These are phyloP conservation scores for Lepidurus packardi DNA, from an alignment of 1,140 invertebrate genomes.

Conservation along the genomic window DNA sequence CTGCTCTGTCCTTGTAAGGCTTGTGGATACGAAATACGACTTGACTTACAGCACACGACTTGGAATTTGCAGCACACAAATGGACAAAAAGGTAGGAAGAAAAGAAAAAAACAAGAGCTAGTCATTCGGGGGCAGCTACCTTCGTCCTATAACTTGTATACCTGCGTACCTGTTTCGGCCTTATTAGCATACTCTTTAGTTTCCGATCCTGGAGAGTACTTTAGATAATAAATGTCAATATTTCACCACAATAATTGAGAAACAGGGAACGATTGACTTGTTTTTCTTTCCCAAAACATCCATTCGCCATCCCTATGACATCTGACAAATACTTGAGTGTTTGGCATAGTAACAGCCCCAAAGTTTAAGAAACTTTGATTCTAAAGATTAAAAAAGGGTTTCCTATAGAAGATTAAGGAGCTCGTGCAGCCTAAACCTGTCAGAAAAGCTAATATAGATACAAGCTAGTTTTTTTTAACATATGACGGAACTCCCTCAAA, in stretches of 20 bases:
- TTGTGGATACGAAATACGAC: constrained; percentile 14
- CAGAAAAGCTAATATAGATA: constrained; percentile 6
- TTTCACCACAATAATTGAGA: neutral
- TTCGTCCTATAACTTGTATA: constrained; percentile 15
- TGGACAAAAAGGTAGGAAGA: neutral
- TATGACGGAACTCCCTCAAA: neutral
- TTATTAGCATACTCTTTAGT: constrained; percentile 11
- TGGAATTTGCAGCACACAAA: constrained; percentile 10
- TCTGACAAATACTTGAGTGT: too few relatives aligned
- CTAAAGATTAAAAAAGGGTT: neutral
- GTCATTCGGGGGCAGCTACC: constrained; percentile 20
- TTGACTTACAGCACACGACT: constrained; percentile 15
- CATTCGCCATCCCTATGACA: too few relatives aligned
- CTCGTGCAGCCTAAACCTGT: neutral
- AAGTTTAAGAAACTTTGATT: neutral
- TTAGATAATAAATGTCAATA: neutral
- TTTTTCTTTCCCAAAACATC: too few relatives aligned
- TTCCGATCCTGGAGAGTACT: constrained; percentile 2
- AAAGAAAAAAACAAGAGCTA: neutral
- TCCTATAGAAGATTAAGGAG: neutral
- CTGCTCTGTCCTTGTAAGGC: constrained; percentile 3
- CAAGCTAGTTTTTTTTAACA: neutral
- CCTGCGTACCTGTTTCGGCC: neutral
- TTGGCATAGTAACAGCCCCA: too few relatives aligned
- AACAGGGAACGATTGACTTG: neutral